Conservation (phyloP, 2,797 vertebrate species). For the Sphenopsis melanotis region DNA sequence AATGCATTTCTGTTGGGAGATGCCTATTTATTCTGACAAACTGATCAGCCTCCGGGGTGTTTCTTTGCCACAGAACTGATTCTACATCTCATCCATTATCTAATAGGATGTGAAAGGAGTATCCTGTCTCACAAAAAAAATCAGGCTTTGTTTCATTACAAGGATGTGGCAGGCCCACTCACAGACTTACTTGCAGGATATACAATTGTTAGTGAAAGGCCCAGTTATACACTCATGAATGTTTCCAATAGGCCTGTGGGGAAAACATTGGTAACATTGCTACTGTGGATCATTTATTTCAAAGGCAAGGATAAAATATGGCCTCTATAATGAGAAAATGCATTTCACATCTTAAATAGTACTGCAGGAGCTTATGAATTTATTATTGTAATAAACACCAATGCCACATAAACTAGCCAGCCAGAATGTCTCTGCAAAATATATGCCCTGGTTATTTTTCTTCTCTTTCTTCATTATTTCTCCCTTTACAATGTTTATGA, state of each 20-base stretch:
- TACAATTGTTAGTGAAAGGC: not conserved
- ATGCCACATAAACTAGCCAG: not conserved
- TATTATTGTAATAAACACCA: not conserved
- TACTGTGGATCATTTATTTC: not conserved
- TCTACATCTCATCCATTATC: slow-evolving; percentile 71
- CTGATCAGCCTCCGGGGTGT: slow-evolving; percentile 65
- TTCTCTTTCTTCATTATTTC: not conserved
- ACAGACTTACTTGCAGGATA: not conserved
- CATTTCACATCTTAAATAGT: not conserved
- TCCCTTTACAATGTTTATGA: not conserved
- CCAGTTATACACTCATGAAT: not conserved
- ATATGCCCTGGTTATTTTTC: not conserved
- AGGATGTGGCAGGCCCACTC: not conserved
- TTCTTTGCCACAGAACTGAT: slow-evolving; percentile 67
- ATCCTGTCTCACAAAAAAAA: slow-evolving; percentile 10
- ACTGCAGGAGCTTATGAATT: not conserved
- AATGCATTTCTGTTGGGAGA: slow-evolving; percentile 68
- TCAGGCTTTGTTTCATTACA: not conserved
- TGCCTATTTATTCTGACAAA: slow-evolving; percentile 77
- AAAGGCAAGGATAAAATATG: not conserved
- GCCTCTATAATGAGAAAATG: not conserved
- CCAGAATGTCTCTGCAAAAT: not conserved
- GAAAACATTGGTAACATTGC: not conserved
- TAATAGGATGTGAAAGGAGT: slow-evolving; percentile 68
- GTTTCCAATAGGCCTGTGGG: not conserved